Evolutionary conservation across 2,888 invertebrate species (phyloP), one percentile per base, ranked within the genome.

Genomic region (Nymphalis c-album): DNA sequence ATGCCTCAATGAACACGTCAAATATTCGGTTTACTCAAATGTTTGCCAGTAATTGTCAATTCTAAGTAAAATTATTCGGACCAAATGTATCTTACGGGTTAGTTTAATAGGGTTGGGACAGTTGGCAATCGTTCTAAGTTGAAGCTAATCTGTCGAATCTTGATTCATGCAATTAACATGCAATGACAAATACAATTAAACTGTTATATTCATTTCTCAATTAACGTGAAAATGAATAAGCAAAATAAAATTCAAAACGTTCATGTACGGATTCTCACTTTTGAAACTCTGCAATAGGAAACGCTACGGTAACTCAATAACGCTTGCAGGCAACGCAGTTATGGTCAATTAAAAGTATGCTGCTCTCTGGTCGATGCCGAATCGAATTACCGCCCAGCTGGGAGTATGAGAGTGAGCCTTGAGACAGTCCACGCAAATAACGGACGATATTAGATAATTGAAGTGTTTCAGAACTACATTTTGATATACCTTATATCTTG

Each of bases 321-420:
- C 84, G 90, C 86, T 89, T 87, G 90, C 88, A 90, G 87, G 86
- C 81, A 86, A 91, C 86, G 86, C 85, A 88, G 91, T 91, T 91
- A 90, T 85, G 83, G 88, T 85, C 91, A 91, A 91, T 91, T 92
- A 92, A 91, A 91, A 91, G 91, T 91, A 85, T 87, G 86, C 89
- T 84, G 85, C 85, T 90, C 88, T 84, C 84, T 85, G 86, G 83
- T 78, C 83, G 80, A 78, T 78, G 75, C 71, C 77, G 84, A 87
- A 90, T 89, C 84, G 83, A 65, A 51, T 65, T 65, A 65, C 65
- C 51, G 60, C 55, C 53, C 78, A 77, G 73, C 40, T 77, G 78
- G 81, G 81, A 81, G 76, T 73, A 55, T 55, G 78, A 81, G 81
- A 81, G 76, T 73, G 75, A 80, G 82, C 83, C 85, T 86, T 84